Evolutionary conservation across 2,113 vertebrate genomes (phyloP).

Genomic region (Ophthalmolycus amberensis): DNA sequence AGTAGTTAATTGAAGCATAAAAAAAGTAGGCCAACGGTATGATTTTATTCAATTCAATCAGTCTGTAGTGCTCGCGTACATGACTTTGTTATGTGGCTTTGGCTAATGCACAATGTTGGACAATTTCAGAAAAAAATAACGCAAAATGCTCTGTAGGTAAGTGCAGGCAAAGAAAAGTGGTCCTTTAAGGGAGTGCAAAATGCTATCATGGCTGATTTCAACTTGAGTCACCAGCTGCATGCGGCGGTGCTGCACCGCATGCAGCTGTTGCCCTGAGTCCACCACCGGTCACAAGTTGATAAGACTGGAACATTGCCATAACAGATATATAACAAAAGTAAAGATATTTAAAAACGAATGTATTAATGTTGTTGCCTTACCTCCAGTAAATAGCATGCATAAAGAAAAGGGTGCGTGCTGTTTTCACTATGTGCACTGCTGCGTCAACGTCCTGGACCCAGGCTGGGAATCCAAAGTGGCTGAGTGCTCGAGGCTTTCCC

Average conservation of each 20-base stretch:
- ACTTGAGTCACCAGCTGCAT: background rate
- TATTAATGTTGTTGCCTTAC: conserved; percentile 52
- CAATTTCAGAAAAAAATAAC: background rate
- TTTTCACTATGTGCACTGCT: conserved; percentile 78
- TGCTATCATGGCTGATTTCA: background rate
- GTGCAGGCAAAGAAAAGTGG: background rate
- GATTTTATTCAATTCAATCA: conserved; percentile 11
- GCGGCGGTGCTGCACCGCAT: no score
- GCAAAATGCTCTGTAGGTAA: background rate
- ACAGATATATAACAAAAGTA: background rate
- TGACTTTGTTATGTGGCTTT: background rate
- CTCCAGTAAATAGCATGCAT: conserved; percentile 83
- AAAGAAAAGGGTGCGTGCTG: conserved; percentile 82
- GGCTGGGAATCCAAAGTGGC: conserved; percentile 78
- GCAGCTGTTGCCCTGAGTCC: background rate
- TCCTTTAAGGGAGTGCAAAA: background rate
- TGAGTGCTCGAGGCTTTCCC: conserved; percentile 75
- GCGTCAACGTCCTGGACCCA: conserved; percentile 81
- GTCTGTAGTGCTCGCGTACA: background rate
- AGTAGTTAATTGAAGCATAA: background rate
- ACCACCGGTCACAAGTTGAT: background rate
- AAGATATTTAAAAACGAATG: background rate
- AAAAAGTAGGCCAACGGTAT: background rate
- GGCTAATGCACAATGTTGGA: background rate
- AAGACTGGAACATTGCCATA: background rate